phyloP scores from a whole-genome alignment of 2,797 vertebrate species.

The Gadopsis bispinosus region DNA sequence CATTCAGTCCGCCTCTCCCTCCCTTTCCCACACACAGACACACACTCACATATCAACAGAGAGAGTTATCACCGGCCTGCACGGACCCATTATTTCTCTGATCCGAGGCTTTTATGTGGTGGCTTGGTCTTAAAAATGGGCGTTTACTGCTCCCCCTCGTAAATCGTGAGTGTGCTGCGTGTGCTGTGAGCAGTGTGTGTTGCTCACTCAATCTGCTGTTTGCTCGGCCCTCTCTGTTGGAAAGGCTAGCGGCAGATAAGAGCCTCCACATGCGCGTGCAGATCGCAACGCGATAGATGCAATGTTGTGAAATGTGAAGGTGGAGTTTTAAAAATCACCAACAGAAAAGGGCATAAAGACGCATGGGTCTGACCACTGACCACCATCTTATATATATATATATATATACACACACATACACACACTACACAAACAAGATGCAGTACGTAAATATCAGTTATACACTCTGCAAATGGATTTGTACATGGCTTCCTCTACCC shows the following conservation, averaged over 20 bases:
- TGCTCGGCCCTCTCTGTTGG: slow-evolving; percentile 22
- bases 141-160: slow-evolving; percentile 70
- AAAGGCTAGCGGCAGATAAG: slow-evolving; percentile 11
- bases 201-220: slow-evolving; percentile 52
- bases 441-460: neutral
- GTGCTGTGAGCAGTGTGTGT: slow-evolving; percentile 35
- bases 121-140: slow-evolving; percentile 76
- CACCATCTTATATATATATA: too few species aligned
- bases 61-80: slow-evolving; percentile 73
- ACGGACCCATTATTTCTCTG: slow-evolving; percentile 73
- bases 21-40: slow-evolving; percentile 24
- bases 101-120: slow-evolving; percentile 76
- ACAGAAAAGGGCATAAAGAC: neutral
- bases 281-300: neutral
- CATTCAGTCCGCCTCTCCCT: slow-evolving; percentile 23
- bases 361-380: too few species aligned
- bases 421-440: neutral
- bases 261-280: neutral
- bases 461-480: neutral
- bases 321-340: neutral
- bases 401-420: too few species aligned
- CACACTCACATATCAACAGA: slow-evolving; percentile 53
- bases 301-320: neutral
- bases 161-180: slow-evolving; percentile 46
- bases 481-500: too few species aligned